phyloP scores from a whole-genome alignment of 1,140 invertebrate species.

The Ceratina australensis region DNA sequence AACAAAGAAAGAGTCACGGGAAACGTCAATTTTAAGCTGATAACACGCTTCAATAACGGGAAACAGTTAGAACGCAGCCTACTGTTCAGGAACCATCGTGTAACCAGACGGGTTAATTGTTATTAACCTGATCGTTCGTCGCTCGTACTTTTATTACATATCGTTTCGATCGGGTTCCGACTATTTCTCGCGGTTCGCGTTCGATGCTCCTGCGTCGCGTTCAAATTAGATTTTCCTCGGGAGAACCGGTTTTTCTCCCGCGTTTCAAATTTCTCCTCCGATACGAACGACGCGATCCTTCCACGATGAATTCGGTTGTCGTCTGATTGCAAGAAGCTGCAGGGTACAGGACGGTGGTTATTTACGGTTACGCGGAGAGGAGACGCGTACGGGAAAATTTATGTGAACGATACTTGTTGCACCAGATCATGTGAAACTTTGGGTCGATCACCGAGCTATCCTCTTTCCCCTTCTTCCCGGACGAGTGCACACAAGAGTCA shows the following conservation, averaged over 20 bases:
- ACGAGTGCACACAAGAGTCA: constrained; percentile 13
- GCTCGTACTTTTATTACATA: constrained; percentile 60
- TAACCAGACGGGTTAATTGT: constrained; percentile 66
- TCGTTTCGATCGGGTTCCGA: constrained; percentile 62
- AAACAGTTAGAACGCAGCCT: constrained; percentile 9
- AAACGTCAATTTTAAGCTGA: constrained; percentile 5
- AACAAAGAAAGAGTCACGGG: background rate
- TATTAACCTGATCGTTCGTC: constrained; percentile 64
- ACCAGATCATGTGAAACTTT: constrained; percentile 51
- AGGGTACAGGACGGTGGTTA: background rate
- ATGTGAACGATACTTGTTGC: constrained; percentile 43
- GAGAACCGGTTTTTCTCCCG: background rate
- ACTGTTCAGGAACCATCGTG: constrained; percentile 11
- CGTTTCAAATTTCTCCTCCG: background rate
- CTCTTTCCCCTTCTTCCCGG: constrained; percentile 21
- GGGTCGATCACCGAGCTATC: constrained; percentile 29
- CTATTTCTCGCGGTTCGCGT: constrained; percentile 37
- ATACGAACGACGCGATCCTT: no score
- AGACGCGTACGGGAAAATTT: constrained; percentile 6
- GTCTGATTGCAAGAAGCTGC: no score
- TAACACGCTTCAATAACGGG: background rate
- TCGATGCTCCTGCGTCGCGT: constrained; percentile 35
- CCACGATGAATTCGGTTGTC: background rate
- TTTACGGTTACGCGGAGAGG: background rate
- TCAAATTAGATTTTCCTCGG: background rate